Evolutionary conservation across 1,140 invertebrate genomes (phyloP).

Genomic region (Mycetomoellerius zeteki): DNA sequence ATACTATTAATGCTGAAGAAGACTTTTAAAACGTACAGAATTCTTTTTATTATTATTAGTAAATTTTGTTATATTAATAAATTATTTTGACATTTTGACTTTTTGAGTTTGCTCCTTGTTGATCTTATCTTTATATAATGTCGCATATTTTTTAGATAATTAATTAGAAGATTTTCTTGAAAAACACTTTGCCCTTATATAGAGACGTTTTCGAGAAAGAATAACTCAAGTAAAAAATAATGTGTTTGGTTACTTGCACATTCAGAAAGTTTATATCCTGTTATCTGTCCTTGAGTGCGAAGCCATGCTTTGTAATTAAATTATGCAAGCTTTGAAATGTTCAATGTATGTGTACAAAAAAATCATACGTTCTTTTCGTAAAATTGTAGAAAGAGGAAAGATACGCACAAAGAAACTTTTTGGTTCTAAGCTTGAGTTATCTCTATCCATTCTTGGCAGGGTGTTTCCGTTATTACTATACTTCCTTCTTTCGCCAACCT

Average conservation of each 20-base stretch:
- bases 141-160: background rate
- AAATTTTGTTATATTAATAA: no score
- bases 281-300: constrained; percentile 18
- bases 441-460: constrained; percentile 20
- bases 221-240: constrained; percentile 6
- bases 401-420: constrained; percentile 31
- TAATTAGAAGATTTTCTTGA: background rate
- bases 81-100: no score
- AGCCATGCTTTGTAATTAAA: constrained; percentile 30
- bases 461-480: constrained; percentile 58
- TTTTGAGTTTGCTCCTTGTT: no score
- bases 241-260: background rate
- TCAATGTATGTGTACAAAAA: background rate
- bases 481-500: constrained; percentile 7
- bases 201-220: background rate
- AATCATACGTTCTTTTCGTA: constrained; percentile 14
- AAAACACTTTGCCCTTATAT: background rate
- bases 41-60: no score
- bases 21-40: no score
- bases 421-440: constrained; percentile 36
- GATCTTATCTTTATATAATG: no score
- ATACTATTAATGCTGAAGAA: no score
- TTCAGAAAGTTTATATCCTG: constrained; percentile 10
- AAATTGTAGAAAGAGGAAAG: background rate
- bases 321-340: constrained; percentile 26